Evolutionary conservation across 2,888 invertebrate species (phyloP), one percentile per base, ranked within the genome.

Genomic region (Temnothorax ravouxi): DNA sequence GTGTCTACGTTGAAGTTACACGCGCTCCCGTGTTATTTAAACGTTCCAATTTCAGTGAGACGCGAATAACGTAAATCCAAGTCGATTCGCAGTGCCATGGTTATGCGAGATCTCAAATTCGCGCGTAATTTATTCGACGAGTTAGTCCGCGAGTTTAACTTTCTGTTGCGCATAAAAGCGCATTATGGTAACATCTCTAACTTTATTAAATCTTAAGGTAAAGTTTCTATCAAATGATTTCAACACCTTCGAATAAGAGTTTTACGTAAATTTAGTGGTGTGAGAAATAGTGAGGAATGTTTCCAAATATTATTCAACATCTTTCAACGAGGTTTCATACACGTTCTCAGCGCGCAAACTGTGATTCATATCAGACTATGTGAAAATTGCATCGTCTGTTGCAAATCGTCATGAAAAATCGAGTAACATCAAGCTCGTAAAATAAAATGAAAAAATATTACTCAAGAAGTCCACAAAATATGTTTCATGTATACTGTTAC

Each of bases 381-480:
- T 75, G 47, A 75, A 82, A 82, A 82, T 75, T 82, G 61, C 50
- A 81, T 74, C 25, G 74, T 74, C 29, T 47, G 74, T 50, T 62
- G 47, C 50, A 81, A 81, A 81, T 56, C 21, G 56, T 67, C 56
- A 50, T 38, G 52, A 81, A 75, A 74, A 61, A 62, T 11, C 15
- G 50, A 62, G 50, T 41, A 81, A 25, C 72, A 18, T 50, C 62
- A 62, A 75, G 75, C 56, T 41, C 72, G 80, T 80, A 54, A 77
- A 34, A 25, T 18, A 5, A 56, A 76, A 76, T 76, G 64, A 66
- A 41, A 52, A 66, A 25, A 52, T 76, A 66, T 76, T 76, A 25
- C 66, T 72, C 47, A 59, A 79, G 72, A 44, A 47, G 21, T 15
- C 25, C 47, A 44, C 64, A 21, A 13, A 79, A 34, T n/a, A 21